A percentile compares a stretch with the other conserved stretches of the same genome.
phyloP scores from a whole-genome alignment of 2,797 vertebrate genomes.

The Morelia viridis region DNA sequence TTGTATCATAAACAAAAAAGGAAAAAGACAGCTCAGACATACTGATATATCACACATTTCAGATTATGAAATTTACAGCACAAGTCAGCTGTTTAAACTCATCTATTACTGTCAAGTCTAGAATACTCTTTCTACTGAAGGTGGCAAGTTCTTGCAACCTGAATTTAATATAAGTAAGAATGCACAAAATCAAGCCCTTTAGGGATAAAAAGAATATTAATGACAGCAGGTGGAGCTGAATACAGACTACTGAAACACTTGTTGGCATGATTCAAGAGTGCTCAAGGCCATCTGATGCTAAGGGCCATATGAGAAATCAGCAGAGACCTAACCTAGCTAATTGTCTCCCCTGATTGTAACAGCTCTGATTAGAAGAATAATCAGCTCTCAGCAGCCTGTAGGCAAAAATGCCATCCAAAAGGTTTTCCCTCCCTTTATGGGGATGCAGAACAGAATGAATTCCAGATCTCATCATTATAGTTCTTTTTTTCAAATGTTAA shows the following conservation, averaged over 20 bases:
- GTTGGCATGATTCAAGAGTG: slow-evolving; percentile 69
- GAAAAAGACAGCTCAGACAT: neutral
- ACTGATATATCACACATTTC: neutral
- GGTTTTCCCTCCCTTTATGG: slow-evolving; percentile 28
- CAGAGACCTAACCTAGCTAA: slow-evolving; percentile 73
- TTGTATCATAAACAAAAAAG: neutral
- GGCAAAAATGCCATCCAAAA: slow-evolving; percentile 62
- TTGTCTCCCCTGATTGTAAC: slow-evolving; percentile 72
- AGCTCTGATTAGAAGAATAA: slow-evolving; percentile 75
- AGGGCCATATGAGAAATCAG: slow-evolving; percentile 65
- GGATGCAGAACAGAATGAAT: slow-evolving; percentile 53
- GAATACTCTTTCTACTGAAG: slow-evolving; percentile 51
- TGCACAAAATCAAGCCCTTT: slow-evolving; percentile 46
- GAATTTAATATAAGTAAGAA: slow-evolving; percentile 53
- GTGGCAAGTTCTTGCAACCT: slow-evolving; percentile 29
- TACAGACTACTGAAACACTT: slow-evolving; percentile 61
- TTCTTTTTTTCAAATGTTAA: slow-evolving; percentile 62
- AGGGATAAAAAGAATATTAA: slow-evolving; percentile 49
- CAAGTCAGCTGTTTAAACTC: slow-evolving; percentile 42
- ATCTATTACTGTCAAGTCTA: slow-evolving; percentile 18
- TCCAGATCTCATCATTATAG: slow-evolving; percentile 58
- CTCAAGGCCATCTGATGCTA: slow-evolving; percentile 68
- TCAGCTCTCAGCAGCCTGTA: slow-evolving; percentile 70
- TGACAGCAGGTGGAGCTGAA: slow-evolving; percentile 59
- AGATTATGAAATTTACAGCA: slow-evolving; percentile 41